Conservation (phyloP, 2,113 vertebrate genomes). For the Pollimyrus isidori region DNA sequence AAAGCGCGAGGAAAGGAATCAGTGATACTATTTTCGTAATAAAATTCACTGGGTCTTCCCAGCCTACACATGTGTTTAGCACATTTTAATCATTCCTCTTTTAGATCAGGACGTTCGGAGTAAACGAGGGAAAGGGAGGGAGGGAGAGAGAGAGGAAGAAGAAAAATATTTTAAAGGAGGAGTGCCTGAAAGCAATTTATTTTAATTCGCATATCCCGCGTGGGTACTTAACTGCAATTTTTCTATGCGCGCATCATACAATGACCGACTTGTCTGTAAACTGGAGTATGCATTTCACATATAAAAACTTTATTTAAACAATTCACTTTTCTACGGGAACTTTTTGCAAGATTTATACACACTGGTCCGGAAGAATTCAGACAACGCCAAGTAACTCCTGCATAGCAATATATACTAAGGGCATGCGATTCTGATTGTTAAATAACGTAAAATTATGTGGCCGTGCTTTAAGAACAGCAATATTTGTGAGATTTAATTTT, state of each 20-base stretch:
- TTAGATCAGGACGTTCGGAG: slow-evolving; percentile 41
- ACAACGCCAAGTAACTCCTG: not conserved
- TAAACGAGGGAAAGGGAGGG: not conserved
- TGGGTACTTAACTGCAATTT: not conserved
- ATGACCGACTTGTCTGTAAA: not conserved
- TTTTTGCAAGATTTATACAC: not conserved
- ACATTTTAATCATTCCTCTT: slow-evolving; percentile 42
- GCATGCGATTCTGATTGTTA: not conserved
- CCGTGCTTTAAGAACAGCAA: not conserved
- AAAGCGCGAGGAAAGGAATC: slow-evolving; percentile 28
- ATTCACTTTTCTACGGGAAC: not conserved
- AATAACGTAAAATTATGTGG: not conserved
- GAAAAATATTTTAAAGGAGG: slow-evolving; percentile 16
- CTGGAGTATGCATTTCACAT: not conserved
- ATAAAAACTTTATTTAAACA: not conserved
- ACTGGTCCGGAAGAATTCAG: not conserved
- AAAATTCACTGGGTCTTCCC: slow-evolving; percentile 21
- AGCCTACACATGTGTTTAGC: slow-evolving; percentile 39
- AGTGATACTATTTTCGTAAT: slow-evolving; percentile 20
- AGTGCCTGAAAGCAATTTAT: slow-evolving; percentile 23
- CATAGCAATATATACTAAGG: not conserved
- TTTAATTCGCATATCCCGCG: slow-evolving; percentile 10
- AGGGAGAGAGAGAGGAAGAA: slow-evolving; percentile 3
- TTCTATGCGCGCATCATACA: not conserved
- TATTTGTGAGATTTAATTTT: not conserved